A percentile compares a stretch with the other conserved stretches of the same genome.
These are phyloP conservation scores for Lacerta bilineata DNA, from an alignment of 2,797 vertebrate species.

Conservation along the genomic window DNA sequence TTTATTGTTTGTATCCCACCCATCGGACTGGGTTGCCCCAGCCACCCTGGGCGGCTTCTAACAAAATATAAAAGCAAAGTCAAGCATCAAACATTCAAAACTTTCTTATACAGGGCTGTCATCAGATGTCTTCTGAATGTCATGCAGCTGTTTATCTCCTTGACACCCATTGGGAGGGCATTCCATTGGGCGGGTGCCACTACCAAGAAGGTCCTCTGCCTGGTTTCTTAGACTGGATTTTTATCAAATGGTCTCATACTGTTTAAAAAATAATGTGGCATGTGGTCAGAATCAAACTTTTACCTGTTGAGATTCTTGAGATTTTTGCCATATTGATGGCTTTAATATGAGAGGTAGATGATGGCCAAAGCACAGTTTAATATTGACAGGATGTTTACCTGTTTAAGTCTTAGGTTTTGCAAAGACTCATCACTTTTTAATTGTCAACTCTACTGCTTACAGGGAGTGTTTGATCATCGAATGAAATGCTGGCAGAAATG, in stretches of 20 bases:
- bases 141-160: too few relatives aligned
- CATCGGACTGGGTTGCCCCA: too few relatives aligned
- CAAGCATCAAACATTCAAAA: too few relatives aligned
- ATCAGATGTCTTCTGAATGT: too few relatives aligned
- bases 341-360: neutral
- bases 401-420: neutral
- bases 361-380: neutral
- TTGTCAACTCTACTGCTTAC: neutral
- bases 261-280: neutral
- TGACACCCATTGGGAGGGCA: too few relatives aligned
- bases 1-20: too few relatives aligned
- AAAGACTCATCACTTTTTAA: neutral
- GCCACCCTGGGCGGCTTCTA: too few relatives aligned
- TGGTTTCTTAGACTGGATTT: neutral
- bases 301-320: neutral
- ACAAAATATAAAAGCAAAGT: too few relatives aligned
- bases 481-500: conserved; percentile 98
- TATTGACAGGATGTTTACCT: neutral
- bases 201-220: too few relatives aligned
- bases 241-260: neutral
- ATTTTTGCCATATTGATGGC: neutral
- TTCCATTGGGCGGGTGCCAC: too few relatives aligned
- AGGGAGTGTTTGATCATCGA: conserved; percentile 96
- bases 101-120: too few relatives aligned
- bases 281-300: neutral